These are phyloP conservation scores for Ginglymostoma cirratum DNA, from an alignment of 2,113 vertebrate genomes.

Conservation along the genomic window DNA sequence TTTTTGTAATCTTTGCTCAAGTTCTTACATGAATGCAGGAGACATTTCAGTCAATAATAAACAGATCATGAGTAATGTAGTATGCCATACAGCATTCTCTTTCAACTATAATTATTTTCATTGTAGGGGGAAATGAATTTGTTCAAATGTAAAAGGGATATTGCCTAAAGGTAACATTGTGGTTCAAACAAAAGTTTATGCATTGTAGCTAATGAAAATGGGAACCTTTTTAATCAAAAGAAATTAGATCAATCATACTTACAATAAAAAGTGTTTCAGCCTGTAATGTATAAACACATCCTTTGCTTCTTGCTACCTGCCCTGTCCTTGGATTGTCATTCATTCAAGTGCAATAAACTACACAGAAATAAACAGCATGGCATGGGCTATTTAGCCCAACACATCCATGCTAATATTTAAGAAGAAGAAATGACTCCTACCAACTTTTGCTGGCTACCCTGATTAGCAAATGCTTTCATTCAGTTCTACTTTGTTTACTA, in stretches of 20 bases:
- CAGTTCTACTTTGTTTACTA: neutral
- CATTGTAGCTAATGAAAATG: neutral
- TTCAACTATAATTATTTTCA: conserved; percentile 4
- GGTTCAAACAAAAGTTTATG: neutral
- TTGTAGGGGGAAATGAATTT: neutral
- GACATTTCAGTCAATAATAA: neutral
- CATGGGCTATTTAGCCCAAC: neutral
- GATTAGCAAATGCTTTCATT: neutral
- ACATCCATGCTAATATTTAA: neutral
- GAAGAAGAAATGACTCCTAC: neutral
- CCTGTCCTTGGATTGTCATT: neutral
- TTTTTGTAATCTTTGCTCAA: neutral
- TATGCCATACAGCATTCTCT: neutral
- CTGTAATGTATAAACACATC: neutral
- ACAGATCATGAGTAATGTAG: neutral
- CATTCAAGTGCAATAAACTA: neutral
- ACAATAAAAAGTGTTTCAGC: neutral
- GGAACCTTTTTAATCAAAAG: neutral
- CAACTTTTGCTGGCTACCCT: neutral
- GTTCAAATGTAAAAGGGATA: neutral
- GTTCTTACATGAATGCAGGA: neutral
- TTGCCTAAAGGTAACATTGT: neutral
- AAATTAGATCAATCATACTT: neutral
- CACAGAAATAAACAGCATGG: neutral
- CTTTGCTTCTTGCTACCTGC: neutral